Evolutionary conservation across 1,140 invertebrate genomes (phyloP), one percentile per base, ranked within the genome.

Genomic region (Cydia fagiglandana): DNA sequence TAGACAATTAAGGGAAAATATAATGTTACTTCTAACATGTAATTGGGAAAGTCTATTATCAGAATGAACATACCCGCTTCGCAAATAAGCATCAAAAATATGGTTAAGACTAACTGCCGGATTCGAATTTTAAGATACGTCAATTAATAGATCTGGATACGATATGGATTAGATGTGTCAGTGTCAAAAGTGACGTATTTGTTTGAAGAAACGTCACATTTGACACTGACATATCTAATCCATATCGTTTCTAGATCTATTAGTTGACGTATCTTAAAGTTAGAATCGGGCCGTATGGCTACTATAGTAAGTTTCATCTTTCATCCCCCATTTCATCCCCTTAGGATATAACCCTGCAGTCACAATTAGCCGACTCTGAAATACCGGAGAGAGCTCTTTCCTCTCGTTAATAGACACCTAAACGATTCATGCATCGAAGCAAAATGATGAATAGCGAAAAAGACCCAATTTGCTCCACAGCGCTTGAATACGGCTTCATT

Each of bases 391-490:
- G 34, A 17, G 34, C 34, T 41, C 34, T 70, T 70, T 3, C n/a
- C 66, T n/a, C 66, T 45, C 34, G 34, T 34, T 70, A 70, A 70
- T 41, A 70, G 66, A 70, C 66, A 70, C 66, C 66, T 70, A 34
- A 45, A n/a, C 34, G 34, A 70, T 70, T 70, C 66, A 70, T 70
- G 66, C 66, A 70, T 38, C 66, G 66, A 70, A 70, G 13, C 34
- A 41, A 70, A 70, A 70, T 70, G 66, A 70, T 70, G 66, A 81
- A 83, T 82, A 81, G 83, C 76, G 79, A 79, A 70, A 78, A 82
- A 83, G 77, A 77, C 80, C 73, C 82, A 83, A 83, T 82, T 84
- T 81, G 77, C 74, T 82, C 81, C 78, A 79, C 75, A 76, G 66
- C 77, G 77, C 70, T 66, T 81, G 79, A 80, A 81, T 83, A 78